These are phyloP conservation scores for Drosophila formosana DNA, from an alignment of 2,888 invertebrate species.

Conservation along the genomic window DNA sequence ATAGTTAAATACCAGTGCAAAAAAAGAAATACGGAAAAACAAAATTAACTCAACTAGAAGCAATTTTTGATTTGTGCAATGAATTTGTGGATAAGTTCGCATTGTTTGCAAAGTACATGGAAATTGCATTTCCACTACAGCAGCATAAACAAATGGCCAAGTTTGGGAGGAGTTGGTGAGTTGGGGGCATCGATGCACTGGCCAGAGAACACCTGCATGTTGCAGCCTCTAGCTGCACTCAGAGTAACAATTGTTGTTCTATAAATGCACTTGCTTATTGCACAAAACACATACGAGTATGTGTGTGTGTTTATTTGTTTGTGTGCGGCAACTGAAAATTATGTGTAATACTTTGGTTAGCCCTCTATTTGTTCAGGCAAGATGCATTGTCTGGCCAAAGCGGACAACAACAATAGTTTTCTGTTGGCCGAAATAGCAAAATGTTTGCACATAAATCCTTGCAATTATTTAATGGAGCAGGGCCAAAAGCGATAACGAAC, in stretches of 20 bases:
- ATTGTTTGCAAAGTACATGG: constrained; percentile 53
- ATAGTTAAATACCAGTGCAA: not conserved
- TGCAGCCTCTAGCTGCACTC: constrained; percentile 45
- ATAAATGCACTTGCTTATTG: constrained; percentile 68
- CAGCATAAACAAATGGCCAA: constrained; percentile 22
- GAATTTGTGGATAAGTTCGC: constrained; percentile 15
- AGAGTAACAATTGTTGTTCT: constrained; percentile 53
- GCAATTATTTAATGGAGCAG: constrained; percentile 75
- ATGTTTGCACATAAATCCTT: constrained; percentile 76
- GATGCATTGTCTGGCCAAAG: constrained; percentile 62
- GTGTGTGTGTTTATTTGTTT: constrained; percentile 38
- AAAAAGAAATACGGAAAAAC: not conserved
- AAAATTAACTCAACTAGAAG: not conserved
- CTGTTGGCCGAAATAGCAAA: constrained; percentile 50
- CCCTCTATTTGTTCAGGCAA: constrained; percentile 63
- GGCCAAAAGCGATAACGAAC: constrained; percentile 61
- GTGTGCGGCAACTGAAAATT: constrained; percentile 61
- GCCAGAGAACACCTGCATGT: not conserved
- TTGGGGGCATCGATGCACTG: not conserved
- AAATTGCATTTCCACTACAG: constrained; percentile 64
- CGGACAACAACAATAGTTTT: constrained; percentile 37
- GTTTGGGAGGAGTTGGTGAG: not conserved
- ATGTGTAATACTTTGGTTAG: constrained; percentile 73
- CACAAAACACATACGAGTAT: constrained; percentile 33
- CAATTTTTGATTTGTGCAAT: constrained; percentile 5